Percentiles rank a stretch among this genome's conserved stretches.
phyloP scores from a whole-genome alignment of 2,797 vertebrate genomes.

The Apodemus agrarius region DNA sequence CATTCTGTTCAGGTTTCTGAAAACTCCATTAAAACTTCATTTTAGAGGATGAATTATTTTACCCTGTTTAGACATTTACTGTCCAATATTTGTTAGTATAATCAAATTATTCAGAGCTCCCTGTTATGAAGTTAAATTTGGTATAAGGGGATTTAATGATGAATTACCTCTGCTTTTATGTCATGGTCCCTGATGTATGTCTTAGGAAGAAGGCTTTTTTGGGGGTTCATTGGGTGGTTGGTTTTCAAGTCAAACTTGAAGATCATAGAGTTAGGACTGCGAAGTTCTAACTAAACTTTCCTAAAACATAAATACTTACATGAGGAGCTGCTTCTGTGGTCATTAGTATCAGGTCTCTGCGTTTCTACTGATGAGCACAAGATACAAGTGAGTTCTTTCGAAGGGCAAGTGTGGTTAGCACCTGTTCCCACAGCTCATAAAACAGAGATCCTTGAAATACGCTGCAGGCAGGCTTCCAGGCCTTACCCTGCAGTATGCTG shows the following conservation, averaged over 20 bases:
- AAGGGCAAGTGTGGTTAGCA: constrained; percentile 32
- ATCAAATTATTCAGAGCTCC: background rate
- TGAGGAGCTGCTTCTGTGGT: background rate
- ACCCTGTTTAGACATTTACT: background rate
- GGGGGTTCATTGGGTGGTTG: background rate
- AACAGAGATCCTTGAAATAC: constrained; percentile 41
- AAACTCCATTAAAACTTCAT: constrained; percentile 22
- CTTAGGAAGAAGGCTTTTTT: constrained; percentile 46
- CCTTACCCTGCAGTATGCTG: constrained; percentile 67
- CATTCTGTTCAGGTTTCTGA: background rate
- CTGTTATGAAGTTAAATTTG: background rate
- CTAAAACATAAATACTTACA: background rate
- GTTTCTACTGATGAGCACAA: background rate
- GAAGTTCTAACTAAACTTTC: background rate
- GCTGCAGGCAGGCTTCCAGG: constrained; percentile 63
- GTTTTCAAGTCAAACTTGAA: constrained; percentile 14
- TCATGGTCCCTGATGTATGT: background rate
- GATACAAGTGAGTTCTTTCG: constrained; percentile 35
- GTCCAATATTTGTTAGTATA: background rate
- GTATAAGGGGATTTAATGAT: background rate
- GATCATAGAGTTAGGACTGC: background rate
- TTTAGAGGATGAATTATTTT: constrained; percentile 8
- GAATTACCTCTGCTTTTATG: constrained; percentile 31
- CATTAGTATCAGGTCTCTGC: background rate
- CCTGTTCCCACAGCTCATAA: background rate